Conservation (phyloP, 2,888 invertebrate species). For the Buathra laborator region DNA sequence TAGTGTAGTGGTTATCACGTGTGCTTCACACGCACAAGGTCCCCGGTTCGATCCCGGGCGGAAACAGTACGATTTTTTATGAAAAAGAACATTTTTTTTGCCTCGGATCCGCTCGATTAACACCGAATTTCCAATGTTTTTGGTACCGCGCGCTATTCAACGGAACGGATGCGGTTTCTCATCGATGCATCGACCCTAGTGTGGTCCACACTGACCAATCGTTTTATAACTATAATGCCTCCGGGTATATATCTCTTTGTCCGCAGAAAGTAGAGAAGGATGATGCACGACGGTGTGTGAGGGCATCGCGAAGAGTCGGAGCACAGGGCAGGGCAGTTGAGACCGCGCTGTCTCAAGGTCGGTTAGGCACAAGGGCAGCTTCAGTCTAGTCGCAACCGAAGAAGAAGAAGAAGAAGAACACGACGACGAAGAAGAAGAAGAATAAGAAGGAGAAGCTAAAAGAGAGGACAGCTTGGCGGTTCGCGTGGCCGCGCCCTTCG, state of each 20-base stretch:
- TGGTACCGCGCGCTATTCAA: too few species aligned
- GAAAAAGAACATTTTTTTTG: too few species aligned
- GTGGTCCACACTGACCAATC: background rate
- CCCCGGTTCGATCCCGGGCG: constrained; percentile 81
- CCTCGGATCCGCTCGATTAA: too few species aligned
- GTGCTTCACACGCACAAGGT: constrained; percentile 92
- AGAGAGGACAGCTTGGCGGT: constrained; percentile 60
- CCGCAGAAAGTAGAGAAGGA: constrained; percentile 60
- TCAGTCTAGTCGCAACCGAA: constrained; percentile 78
- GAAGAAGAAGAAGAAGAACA: constrained; percentile 53
- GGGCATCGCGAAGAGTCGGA: constrained; percentile 67
- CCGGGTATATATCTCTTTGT: constrained; percentile 54
- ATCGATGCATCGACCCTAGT: background rate
- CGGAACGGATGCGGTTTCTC: background rate
- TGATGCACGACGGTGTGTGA: constrained; percentile 75
- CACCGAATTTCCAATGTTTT: too few species aligned
- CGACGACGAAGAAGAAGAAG: constrained; percentile 44
- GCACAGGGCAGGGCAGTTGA: constrained; percentile 73
- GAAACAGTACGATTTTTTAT: constrained; percentile 71
- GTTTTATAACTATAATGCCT: background rate
- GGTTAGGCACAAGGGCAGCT: constrained; percentile 83
- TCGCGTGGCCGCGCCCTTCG: constrained; percentile 83
- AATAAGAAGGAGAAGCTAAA: constrained; percentile 33
- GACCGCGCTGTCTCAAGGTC: constrained; percentile 82
- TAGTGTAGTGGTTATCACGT: constrained; percentile 93